These are phyloP conservation scores for Spilogale gracilis DNA, from an alignment of 2,113 vertebrate genomes.

Conservation along the genomic window DNA sequence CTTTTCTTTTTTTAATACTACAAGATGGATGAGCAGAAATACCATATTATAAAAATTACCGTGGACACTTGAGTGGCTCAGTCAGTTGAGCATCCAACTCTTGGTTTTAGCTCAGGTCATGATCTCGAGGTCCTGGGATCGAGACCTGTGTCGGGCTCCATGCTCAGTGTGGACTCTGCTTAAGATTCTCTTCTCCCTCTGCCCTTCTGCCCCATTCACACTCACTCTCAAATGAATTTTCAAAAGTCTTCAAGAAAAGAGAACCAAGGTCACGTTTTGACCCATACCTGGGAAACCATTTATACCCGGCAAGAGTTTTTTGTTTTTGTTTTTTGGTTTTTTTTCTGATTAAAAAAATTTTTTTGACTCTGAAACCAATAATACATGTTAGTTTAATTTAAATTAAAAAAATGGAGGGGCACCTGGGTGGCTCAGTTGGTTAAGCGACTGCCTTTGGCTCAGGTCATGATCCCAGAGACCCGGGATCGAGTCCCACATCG, in stretches of 20 bases:
- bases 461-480: no score
- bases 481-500: no score
- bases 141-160: background rate
- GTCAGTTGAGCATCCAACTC: background rate
- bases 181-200: background rate
- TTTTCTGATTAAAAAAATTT: constrained; percentile 8
- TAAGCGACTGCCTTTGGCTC: no score
- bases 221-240: no score
- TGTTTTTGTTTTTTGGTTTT: background rate
- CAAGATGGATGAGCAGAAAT: background rate
- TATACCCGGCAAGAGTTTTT: background rate
- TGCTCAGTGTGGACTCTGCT: background rate
- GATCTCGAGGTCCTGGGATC: background rate
- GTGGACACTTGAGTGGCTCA: background rate
- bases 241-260: background rate
- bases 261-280: background rate
- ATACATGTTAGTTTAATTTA: background rate
- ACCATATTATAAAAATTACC: constrained; percentile 4
- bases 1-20: constrained; percentile 40
- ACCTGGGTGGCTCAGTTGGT: no score
- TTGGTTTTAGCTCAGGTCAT: background rate
- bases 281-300: background rate
- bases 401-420: background rate
- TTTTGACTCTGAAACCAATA: background rate
- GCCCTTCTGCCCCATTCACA: no score